Base-by-base conservation (phyloP, 2,888 invertebrate species). In the Microctonus brassicae region DNA sequence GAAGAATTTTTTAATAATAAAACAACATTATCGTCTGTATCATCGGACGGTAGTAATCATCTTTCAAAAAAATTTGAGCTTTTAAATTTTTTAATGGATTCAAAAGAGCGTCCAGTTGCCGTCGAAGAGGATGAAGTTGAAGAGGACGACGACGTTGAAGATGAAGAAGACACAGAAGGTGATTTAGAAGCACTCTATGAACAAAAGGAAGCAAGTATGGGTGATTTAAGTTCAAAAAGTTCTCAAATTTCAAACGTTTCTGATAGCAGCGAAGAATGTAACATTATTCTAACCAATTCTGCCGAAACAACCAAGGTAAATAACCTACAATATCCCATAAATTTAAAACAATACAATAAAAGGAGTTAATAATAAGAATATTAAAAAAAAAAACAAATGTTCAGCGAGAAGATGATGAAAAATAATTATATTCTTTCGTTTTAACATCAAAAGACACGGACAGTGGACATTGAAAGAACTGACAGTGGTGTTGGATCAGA, bases 401-500 rank as follows among this genome's bases (percentile, higher is more conserved):
- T 42, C 10, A 62, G 29, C n/a, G n/a, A 64, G 34, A 42, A 29
- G 69, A 11, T 20, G 53, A 55, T 9, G 61, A 34, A 47, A 70
- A 58, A 42, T 55, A 64, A 26, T 52, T 36, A 36, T 62, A 52
- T 69, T 39, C 24, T 62, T 53, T 29, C 17, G n/a, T 53, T 57
- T 58, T 9, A 47, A 57, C 60, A 42, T 67, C 0, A 79, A n/a
- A n/a, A 88, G 80, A 86, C 88, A 52, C 87, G 88, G 70, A 86
- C 91, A 9, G 91, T 92, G 2, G 96, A 96, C 86, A 94, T 97
- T 78, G 97, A 97, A 89, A 90, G 97, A 77, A 97, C 96, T 83
- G 97, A 96, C 87, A 97, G 96, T 20, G 97, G 97, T 1, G 96
- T 97, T 1, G 97, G 97, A 62, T 96, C 96, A 3, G 97, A 97